Base-by-base conservation (phyloP, 2,113 vertebrate genomes). In the Salminus brasiliensis region DNA sequence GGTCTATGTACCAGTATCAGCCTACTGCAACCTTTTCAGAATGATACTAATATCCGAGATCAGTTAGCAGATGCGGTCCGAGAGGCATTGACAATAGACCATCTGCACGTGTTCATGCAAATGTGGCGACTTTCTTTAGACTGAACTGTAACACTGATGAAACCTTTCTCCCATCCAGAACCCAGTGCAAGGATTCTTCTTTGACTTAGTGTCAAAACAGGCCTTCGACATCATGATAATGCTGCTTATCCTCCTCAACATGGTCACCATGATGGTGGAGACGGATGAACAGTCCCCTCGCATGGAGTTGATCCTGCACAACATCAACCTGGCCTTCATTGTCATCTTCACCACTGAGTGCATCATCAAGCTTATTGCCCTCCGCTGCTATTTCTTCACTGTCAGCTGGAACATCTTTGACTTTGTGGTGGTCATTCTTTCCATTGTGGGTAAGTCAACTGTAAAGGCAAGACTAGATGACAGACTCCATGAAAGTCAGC, bases 241-340 rank as follows among this genome's bases (percentile, higher is more conserved):
- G 98, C 93, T 98, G 65, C 94, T 99, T 79, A 99, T 99, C 91
- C 96, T 97, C 87, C 82, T 99, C 80, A 99, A 99, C 91, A 99
- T 99, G 98, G 92, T 98, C 83, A 99, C 98, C 82, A 99, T 99
- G 98, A 99, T 99, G 98, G 98, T 99, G 89, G 98, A 99, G 91
- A 99, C 97, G 0, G 98, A 99, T 43, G 96, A 99, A 85, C 97
- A 99, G 92, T 93, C 95, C 23, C 84, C 90, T 0, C 90, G 93
- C 71, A 96, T 96, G 91, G 92, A 97, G 83, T 86, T 87, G 52
- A 95, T 97, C 88, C 93, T 99, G 8, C 87, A 96, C 85, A 95
- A 97, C 84, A 91, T 99, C 93, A 99, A 99, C 90, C 92, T 98
- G 92, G 95, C 94, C 82, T 99, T 99, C 78, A 96, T 99, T 81